These are phyloP conservation scores for Ramphastos sulfuratus DNA, from an alignment of 2,113 vertebrate species.

Conservation along the genomic window DNA sequence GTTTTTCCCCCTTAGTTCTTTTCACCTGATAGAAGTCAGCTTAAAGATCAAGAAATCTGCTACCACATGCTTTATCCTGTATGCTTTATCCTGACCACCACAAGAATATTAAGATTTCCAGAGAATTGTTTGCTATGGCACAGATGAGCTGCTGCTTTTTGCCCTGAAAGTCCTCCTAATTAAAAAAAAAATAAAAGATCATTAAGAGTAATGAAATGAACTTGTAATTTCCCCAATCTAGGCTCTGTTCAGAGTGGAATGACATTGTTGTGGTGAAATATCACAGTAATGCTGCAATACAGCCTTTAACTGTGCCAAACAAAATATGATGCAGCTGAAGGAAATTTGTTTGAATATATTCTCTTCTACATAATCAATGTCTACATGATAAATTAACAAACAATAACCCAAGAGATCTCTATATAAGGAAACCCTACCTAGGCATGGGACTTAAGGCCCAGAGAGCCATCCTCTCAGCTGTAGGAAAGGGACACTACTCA, in stretches of 20 bases:
- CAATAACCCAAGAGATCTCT: background rate
- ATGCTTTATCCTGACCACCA: background rate
- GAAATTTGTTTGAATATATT: background rate
- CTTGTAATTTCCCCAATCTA: background rate
- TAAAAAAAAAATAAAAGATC: background rate
- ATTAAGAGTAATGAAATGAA: background rate
- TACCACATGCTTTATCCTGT: background rate
- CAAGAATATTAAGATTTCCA: background rate
- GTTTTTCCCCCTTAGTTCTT: background rate
- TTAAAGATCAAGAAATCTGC: background rate
- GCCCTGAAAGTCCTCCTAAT: background rate
- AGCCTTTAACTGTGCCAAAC: background rate
- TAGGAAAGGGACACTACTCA: background rate
- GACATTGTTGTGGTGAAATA: background rate
- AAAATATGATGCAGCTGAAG: background rate
- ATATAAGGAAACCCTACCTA: background rate
- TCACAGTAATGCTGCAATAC: rapidly evolving
- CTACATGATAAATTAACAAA: background rate
- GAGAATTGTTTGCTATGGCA: background rate
- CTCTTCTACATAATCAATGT: background rate
- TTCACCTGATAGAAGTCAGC: background rate
- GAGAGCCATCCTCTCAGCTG: background rate
- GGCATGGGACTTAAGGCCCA: background rate
- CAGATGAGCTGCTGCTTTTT: background rate
- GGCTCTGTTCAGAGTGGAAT: background rate